Evolutionary conservation across 2,888 invertebrate species (phyloP), one percentile per base, ranked within the genome.

Genomic region (Cryptus armator): DNA sequence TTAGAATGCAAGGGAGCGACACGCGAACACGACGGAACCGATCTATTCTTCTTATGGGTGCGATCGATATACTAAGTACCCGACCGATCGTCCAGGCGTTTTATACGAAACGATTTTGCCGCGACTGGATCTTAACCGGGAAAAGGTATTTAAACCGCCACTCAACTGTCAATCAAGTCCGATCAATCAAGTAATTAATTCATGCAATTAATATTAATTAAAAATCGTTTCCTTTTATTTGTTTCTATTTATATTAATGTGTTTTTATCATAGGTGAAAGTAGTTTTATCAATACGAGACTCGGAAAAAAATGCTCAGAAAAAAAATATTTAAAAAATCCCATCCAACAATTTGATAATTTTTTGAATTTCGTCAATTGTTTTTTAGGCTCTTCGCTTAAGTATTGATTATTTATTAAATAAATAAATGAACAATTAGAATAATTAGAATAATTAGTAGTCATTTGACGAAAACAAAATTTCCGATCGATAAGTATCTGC

Each of bases 21-120:
- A 72, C 53, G 67, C 48, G 29, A 66, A 67, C 71, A 78, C 81
- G 81, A 81, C 77, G 81, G 81, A 84, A 84, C 77, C 84, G 74
- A 84, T 84, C 72, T 75, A 84, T 81, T 68, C 81, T 76, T 46
- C 77, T 84, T 78, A 74, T 78, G 75, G 76, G 44, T 77, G 70
- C 72, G 72, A 68, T 77, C 43, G 10, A 32, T 72, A 44, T 56
- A 43, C 48, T 59, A 59, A 59, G 68, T 53, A 44, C 56, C 37
- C 10, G 24, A 68, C 64, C 48, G 77, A 43, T 68, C 76, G 53
- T 67, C 12, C 66, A 32, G 0, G 43, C 14, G 37, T 66, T 70
- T 19, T 6, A 43, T 56, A 56, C 72, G 12, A 51, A 53, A 53
- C 62, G 75, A 10, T 75, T 19, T 29, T 46, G n/a, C 10, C 16